Evolutionary conservation across 2,113 vertebrate species (phyloP).

Genomic region (Mandrillus leucophaeus): DNA sequence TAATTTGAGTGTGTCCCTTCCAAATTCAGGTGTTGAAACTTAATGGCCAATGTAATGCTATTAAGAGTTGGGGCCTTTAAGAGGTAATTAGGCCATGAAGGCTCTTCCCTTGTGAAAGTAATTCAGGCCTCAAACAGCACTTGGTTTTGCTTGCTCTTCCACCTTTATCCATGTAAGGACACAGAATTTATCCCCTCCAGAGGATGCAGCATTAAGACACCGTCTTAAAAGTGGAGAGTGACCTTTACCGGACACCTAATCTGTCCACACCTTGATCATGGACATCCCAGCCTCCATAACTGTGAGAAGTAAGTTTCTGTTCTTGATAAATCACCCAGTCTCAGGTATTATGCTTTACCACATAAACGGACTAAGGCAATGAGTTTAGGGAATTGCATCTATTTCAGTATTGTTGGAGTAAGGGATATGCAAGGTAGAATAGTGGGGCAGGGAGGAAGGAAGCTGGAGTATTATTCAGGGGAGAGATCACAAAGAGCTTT

Average conservation of each 20-base stretch:
- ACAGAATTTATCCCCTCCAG: not conserved
- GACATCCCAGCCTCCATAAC: not conserved
- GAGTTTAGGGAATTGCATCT: not conserved
- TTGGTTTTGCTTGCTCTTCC: not conserved
- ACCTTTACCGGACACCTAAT: too few relatives aligned
- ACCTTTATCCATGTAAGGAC: not conserved
- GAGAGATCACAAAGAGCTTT: conserved; percentile 18
- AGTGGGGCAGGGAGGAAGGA: not conserved
- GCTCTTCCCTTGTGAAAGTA: not conserved
- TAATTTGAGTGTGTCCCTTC: not conserved
- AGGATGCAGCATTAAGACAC: not conserved
- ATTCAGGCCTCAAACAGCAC: not conserved
- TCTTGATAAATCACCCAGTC: not conserved
- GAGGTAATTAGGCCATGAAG: not conserved
- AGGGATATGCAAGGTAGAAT: not conserved
- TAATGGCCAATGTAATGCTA: not conserved
- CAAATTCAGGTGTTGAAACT: not conserved
- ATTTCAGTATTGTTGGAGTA: not conserved
- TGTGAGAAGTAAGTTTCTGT: not conserved
- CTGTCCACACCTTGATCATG: not conserved
- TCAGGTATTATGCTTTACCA: not conserved
- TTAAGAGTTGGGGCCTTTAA: not conserved
- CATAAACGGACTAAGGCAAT: not conserved
- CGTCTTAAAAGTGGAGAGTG: not conserved
- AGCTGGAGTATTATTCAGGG: not conserved